Conservation (phyloP, 1,140 invertebrate genomes). For the Philopotamus ludificatus region DNA sequence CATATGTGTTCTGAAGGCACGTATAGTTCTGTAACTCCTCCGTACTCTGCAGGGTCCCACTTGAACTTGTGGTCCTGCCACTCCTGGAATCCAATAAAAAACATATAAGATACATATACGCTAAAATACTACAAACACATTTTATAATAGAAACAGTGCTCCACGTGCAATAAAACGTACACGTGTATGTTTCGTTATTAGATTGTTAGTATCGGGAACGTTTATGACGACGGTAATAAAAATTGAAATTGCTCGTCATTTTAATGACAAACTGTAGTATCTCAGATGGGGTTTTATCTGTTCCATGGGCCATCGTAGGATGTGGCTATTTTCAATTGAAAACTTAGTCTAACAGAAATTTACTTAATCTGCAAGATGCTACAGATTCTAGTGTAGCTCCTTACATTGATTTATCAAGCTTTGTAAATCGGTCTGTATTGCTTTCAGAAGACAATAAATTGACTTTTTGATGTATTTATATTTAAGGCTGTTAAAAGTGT, state of each 20-base stretch:
- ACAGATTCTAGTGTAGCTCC: not conserved
- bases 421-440: not conserved
- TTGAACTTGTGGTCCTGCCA: slow-evolving; percentile 97
- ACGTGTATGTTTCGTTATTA: slow-evolving; percentile 17
- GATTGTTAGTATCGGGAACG: not conserved
- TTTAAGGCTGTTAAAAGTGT: no score
- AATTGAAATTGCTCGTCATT: no score
- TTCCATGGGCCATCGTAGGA: not conserved
- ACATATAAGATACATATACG: slow-evolving; percentile 4
- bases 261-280: no score
- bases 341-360: not conserved
- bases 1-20: slow-evolving; percentile 92
- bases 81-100: slow-evolving; percentile 62
- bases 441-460: not conserved
- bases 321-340: not conserved
- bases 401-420: not conserved
- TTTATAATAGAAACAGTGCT: slow-evolving; percentile 17
- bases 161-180: slow-evolving; percentile 24
- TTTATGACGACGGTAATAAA: no score
- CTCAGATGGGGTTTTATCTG: not conserved
- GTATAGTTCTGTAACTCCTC: slow-evolving; percentile 88
- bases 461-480: no score
- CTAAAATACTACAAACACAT: not conserved
- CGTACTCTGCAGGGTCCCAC: slow-evolving; percentile 95
- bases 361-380: not conserved